Evolutionary conservation across 92 coral and sea anemone species (phyloP), one percentile per base, ranked within the genome.

Genomic region (Palythoa heliodiscus): DNA sequence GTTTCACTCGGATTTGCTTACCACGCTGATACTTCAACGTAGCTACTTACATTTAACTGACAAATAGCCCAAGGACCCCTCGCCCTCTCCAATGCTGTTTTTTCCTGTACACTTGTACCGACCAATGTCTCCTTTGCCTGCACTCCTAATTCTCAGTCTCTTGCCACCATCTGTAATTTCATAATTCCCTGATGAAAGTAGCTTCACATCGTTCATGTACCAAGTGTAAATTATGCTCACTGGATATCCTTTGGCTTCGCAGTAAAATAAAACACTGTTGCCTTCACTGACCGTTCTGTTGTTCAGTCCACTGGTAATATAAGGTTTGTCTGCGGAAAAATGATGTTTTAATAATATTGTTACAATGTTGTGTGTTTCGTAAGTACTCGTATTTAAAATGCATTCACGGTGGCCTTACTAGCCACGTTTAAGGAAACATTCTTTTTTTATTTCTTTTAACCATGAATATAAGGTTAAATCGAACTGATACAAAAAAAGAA

Each of bases 271-370:
- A 53, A 76, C 61, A 5, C 48, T 29, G 40, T 54, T 76, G 67
- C 81, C 67, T 29, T 76, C 48, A 76, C 7, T 76, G n/a, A 29
- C 67, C 19, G 60, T 73, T 73, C 58, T 48, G 78, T 73, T 73
- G 17, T 54, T 73, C 54, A 73, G 60, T 19, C 7, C 9, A 73
- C 37, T 73, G 11, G 66, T 76, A 11, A 76, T 76, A 14, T 53
- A 76, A 24, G 81, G 81, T 25, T 29, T 53, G 50, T 54, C 81
- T 76, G 67, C 81, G 15, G 20, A 76, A 53, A 76, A 50, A 75
- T 16, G 5, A 43, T 1, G 11, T 22, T 10, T 20, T 43, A 0
- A 14, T 43, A 43, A 43, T 25, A 69, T 69, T 29, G 11, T n/a
- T 9, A 69, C 14, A n/a, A 64, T n/a, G 8, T 43, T 43, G 48